These are phyloP conservation scores for Andrena fulva DNA, from an alignment of 2,888 invertebrate species.

Conservation along the genomic window DNA sequence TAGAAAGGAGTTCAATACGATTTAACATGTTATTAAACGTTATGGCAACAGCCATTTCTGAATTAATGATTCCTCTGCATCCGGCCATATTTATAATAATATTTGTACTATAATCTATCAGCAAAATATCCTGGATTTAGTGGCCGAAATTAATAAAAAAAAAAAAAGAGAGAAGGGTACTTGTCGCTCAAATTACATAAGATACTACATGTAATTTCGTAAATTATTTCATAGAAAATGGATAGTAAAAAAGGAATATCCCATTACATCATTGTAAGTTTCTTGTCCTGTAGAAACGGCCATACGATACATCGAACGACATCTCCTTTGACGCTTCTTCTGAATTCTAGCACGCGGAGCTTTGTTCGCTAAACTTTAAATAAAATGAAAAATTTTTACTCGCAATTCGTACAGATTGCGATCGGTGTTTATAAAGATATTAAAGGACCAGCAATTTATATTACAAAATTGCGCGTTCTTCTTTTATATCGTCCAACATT, in stretches of 20 bases:
- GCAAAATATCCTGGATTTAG: constrained; percentile 52
- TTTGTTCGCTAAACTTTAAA: constrained; percentile 39
- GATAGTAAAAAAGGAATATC: constrained; percentile 64
- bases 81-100: constrained; percentile 77
- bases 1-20: constrained; percentile 53
- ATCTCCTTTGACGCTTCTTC: constrained; percentile 6
- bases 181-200: constrained; percentile 77
- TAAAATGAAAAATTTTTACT: constrained; percentile 58
- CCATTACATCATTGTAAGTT: constrained; percentile 37
- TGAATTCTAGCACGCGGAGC: constrained; percentile 5
- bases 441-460: constrained; percentile 51
- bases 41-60: constrained; percentile 66
- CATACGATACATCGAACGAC: constrained; percentile 20
- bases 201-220: constrained; percentile 78
- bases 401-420: constrained; percentile 33
- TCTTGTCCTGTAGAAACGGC: constrained; percentile 51
- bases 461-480: constrained; percentile 35
- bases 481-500: constrained; percentile 37
- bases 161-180: constrained; percentile 62
- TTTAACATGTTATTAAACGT: constrained; percentile 54
- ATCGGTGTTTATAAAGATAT: constrained; percentile 35
- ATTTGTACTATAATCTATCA: constrained; percentile 67
- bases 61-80: constrained; percentile 75
- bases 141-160: constrained; percentile 54
- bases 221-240: constrained; percentile 78